Conservation (phyloP, 2,888 invertebrate species). For the Notocelia uddmanniana region DNA sequence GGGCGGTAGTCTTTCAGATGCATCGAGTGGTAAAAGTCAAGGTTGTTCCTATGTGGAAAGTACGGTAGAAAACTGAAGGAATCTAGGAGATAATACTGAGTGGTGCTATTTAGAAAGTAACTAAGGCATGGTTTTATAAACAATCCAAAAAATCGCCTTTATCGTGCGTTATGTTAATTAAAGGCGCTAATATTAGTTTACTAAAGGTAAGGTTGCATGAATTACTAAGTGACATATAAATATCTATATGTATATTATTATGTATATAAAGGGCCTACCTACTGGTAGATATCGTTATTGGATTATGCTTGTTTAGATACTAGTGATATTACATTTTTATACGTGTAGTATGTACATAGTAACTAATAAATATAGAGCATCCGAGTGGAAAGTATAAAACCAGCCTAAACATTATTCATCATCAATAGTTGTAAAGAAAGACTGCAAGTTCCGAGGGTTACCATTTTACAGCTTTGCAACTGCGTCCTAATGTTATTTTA, state of each 20-base stretch:
- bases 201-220: constrained; percentile 20
- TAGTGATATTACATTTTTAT: constrained; percentile 13
- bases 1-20: constrained; percentile 83
- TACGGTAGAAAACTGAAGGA: constrained; percentile 56
- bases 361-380: constrained; percentile 10
- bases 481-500: constrained; percentile 12
- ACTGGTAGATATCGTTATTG: constrained; percentile 22
- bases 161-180: constrained; percentile 20
- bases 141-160: constrained; percentile 21
- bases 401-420: constrained; percentile 5
- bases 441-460: neutral
- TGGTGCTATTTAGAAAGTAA: constrained; percentile 68
- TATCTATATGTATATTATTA: constrained; percentile 18
- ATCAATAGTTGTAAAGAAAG: neutral
- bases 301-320: constrained; percentile 2
- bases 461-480: constrained; percentile 15
- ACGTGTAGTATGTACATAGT: too few relatives aligned
- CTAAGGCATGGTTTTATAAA: constrained; percentile 63
- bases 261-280: constrained; percentile 34
- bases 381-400: constrained; percentile 22
- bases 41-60: constrained; percentile 57
- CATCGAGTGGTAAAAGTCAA: constrained; percentile 71
- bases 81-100: constrained; percentile 58
- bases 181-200: constrained; percentile 31
- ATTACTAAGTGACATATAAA: constrained; percentile 28